Conservation (phyloP, 1,140 invertebrate genomes). For the Zaprionus capensis region DNA sequence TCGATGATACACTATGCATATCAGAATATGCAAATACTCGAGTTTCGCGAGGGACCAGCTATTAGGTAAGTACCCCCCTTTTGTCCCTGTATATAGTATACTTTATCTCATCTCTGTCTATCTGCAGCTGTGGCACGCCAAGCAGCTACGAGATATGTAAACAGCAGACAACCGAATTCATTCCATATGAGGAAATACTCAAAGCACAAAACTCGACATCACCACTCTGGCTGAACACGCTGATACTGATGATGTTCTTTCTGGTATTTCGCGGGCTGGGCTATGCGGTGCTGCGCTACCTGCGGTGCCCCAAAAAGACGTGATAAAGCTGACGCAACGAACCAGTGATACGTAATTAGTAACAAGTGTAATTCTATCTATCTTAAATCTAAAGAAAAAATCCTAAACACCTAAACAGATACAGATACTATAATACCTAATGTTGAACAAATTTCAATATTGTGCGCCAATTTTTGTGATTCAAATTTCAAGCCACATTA, state of each 20-base stretch:
- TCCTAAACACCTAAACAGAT: slow-evolving; percentile 2
- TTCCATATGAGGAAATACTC: slow-evolving; percentile 89
- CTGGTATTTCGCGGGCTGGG: slow-evolving; percentile 90
- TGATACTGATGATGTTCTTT: slow-evolving; percentile 90
- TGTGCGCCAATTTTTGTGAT: slow-evolving; percentile 73
- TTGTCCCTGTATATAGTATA: neutral
- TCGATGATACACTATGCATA: slow-evolving; percentile 94
- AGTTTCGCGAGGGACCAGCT: slow-evolving; percentile 90
- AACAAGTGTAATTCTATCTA: slow-evolving; percentile 38
- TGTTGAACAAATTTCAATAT: slow-evolving; percentile 66
- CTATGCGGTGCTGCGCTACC: slow-evolving; percentile 90
- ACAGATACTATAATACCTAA: slow-evolving; percentile 3
- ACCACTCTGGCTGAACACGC: slow-evolving; percentile 91
- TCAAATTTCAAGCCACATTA: slow-evolving; percentile 59
- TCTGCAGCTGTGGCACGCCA: slow-evolving; percentile 87
- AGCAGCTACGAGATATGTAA: slow-evolving; percentile 89
- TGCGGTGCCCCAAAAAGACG: slow-evolving; percentile 86
- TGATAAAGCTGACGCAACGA: slow-evolving; percentile 77
- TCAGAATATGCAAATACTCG: slow-evolving; percentile 94
- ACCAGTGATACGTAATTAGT: slow-evolving; percentile 77
- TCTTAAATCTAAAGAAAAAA: slow-evolving; percentile 15
- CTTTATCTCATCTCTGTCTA: neutral
- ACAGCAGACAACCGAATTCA: slow-evolving; percentile 86
- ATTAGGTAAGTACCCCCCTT: slow-evolving; percentile 85
- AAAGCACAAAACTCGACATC: slow-evolving; percentile 87